A percentile compares a stretch with the other conserved stretches of the same genome.
phyloP scores from a whole-genome alignment of 2,797 vertebrate species.

The Sebastes jordani region DNA sequence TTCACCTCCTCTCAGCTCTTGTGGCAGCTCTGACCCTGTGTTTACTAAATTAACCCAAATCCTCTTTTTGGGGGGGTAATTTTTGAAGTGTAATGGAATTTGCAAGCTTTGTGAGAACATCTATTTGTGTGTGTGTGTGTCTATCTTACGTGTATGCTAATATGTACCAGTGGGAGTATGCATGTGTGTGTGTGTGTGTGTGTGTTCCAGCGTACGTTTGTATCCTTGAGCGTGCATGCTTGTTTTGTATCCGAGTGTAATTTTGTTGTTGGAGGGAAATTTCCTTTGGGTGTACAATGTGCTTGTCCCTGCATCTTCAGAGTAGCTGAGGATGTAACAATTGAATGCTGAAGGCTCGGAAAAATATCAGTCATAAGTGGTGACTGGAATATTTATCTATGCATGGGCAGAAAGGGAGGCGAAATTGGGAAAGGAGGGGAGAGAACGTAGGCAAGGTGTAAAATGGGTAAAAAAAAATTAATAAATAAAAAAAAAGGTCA shows the following conservation, averaged over 20 bases:
- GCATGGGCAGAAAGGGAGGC: constrained; percentile 9
- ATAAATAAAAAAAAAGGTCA: constrained; percentile 22
- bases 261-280: constrained; percentile 91
- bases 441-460: constrained; percentile 2
- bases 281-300: constrained; percentile 86
- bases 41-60: constrained; percentile 99
- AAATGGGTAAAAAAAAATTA: background rate
- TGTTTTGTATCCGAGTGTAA: constrained; percentile 62
- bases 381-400: constrained; percentile 57
- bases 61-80: constrained; percentile 81
- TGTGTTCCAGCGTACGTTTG: constrained; percentile 14
- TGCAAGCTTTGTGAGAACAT: constrained; percentile 84
- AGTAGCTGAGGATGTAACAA: constrained; percentile 58
- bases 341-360: constrained; percentile 56
- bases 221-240: background rate
- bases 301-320: constrained; percentile 83
- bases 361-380: constrained; percentile 54
- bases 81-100: constrained; percentile 97
- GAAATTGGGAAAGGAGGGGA: constrained; percentile 15
- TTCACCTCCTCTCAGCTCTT: constrained; percentile 82
- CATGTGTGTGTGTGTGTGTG: constrained; percentile 10
- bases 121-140: constrained; percentile 59
- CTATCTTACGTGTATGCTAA: constrained; percentile 36
- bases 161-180: constrained; percentile 14
- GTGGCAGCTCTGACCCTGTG: constrained; percentile 94